Percentiles rank a stretch among this genome's conserved stretches.
phyloP scores from a whole-genome alignment of 2,888 invertebrate genomes.

The Ophonus ardosiacus region DNA sequence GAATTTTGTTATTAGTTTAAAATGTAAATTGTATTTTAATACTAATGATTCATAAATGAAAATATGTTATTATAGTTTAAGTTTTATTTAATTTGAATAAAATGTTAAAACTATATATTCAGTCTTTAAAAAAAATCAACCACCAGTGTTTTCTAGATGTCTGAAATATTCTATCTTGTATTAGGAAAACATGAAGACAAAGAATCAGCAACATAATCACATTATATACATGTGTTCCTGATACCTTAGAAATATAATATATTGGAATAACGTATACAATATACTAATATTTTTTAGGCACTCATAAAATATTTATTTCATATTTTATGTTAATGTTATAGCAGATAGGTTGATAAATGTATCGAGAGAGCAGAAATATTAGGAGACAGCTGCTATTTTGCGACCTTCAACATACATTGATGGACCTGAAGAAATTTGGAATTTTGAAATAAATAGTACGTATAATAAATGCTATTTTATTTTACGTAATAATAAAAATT shows the following conservation, averaged over 20 bases:
- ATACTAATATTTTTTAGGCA: neutral
- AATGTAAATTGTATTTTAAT: conserved; percentile 54
- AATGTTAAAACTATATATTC: conserved; percentile 9
- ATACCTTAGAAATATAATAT: neutral
- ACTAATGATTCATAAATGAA: conserved; percentile 37
- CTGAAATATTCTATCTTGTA: conserved; percentile 15
- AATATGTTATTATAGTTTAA: conserved; percentile 48
- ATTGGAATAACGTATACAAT: neutral
- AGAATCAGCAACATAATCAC: neutral
- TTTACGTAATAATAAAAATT: no score
- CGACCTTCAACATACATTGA: no score
- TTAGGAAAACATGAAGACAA: neutral
- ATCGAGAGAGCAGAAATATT: neutral
- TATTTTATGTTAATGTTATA: neutral
- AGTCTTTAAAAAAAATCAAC: neutral
- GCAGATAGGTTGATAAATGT: neutral
- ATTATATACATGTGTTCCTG: neutral
- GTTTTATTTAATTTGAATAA: conserved; percentile 59
- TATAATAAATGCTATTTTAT: no score
- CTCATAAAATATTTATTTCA: neutral
- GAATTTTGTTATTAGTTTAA: conserved; percentile 10
- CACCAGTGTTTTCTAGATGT: conserved; percentile 5
- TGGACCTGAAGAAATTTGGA: no score
- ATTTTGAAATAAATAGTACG: no score
- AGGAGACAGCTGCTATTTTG: neutral